Base-by-base conservation (phyloP, 2,113 vertebrate species). In the Ctenomys sociabilis region DNA sequence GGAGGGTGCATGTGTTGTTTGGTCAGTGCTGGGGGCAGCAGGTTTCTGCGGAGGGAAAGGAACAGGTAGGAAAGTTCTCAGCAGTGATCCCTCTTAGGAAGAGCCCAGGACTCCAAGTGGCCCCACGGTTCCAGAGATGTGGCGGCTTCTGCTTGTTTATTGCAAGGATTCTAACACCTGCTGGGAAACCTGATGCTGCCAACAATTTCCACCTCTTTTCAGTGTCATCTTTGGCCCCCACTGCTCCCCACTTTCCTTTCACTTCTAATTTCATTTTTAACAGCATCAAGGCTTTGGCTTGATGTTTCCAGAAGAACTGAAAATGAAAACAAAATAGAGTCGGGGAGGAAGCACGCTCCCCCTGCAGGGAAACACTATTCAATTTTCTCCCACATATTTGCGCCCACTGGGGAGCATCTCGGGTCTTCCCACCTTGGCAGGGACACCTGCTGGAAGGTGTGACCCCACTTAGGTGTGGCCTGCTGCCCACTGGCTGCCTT, bases 141-240 rank as follows among this genome's bases (percentile, higher is more conserved):
- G 43, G 80, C 24, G 89, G 96, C 97, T 96, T 97, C 97, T 96
- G 90, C 95, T 96, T 95, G 57, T 98, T 97, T 97, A 95, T 92
- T 96, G 94, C 95, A 97, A 78, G 54, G 82, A 87, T 95, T 97
- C 93, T 78, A 92, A 97, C 94, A 97, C 96, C 75, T 90, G 94
- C 93, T 86, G 85, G 49, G 93, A 98, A 98, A 97, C 93, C 85
- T 87, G 85, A 95, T 37, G 86, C 77, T 80, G 45, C 0, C 94
- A 94, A 95, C 95, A 81, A 95, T 95, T 98, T 94, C 97, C 85
- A 87, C 97, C 96, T 97, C 90, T 97, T 96, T 97, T 94, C 96
- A 88, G 95, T 90, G 88, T 97, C 92, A 24, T 97, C 96, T 97
- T 96, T 91, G 94, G 95, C 95, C 95, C 11, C 13, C 91, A 22